Base-by-base conservation (phyloP, 2,113 vertebrate species). In the Hemibagrus wyckioides region DNA sequence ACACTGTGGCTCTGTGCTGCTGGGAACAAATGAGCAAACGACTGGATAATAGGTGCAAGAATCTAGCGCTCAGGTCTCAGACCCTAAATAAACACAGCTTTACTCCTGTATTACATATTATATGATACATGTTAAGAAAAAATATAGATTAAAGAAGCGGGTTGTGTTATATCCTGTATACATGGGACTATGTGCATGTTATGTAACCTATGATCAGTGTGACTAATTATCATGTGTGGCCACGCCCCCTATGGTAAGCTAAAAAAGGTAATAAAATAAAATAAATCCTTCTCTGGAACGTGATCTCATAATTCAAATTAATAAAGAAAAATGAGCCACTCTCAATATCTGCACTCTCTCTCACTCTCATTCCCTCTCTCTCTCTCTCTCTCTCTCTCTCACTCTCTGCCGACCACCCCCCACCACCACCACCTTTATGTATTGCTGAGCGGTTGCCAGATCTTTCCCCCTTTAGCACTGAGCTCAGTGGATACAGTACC, bases 401-500 rank as follows among this genome's bases (percentile, higher is more conserved):
- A 19, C 54, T n/a, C n/a, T n/a, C n/a, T n/a, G n/a, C n/a, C n/a
- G n/a, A n/a, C n/a, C n/a, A n/a, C n/a, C n/a, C n/a, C n/a, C n/a
- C n/a, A n/a, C n/a, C n/a, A n/a, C n/a, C n/a, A 30, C n/a, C n/a
- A 28, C n/a, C n/a, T 77, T 19, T 77, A 17, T 52, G 25, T 77
- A 50, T 50, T 77, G 14, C 28, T 67, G n/a, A 84, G 50, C 36
- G 23, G n/a, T 28, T 56, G 48, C 30, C 83, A 75, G n/a, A 65
- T 50, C 76, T 4, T n/a, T 21, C 41, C 59, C 30, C 76, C 44
- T 33, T 48, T 17, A 65, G 13, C 82, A n/a, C 1, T 30, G 39
- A 65, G 81, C 81, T 65, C 59, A 30, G 36, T 11, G 33, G 33
- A 71, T 73, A 48, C 80, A 75, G 54, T 75, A 30, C 86, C 54